Percentiles rank a stretch among this genome's conserved stretches.
Conservation (phyloP, 64 coral and sea anemone species). For the Montipora capricornis region DNA sequence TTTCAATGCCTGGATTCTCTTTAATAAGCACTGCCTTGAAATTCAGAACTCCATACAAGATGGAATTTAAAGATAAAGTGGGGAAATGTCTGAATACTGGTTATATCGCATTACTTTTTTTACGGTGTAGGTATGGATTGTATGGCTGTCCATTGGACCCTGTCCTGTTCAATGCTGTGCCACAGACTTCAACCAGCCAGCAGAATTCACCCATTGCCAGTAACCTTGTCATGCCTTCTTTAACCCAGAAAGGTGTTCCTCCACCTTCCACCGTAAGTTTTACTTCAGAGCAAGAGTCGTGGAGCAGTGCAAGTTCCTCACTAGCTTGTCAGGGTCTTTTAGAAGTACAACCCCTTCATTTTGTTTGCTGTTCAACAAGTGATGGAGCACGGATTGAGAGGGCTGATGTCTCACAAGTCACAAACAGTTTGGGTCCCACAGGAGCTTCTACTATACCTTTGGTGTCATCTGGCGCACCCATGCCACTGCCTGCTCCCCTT, state of each 20-base stretch:
- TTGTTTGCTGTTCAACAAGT: constrained; percentile 90
- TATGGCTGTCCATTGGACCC: constrained; percentile 96
- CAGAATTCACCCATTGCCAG: constrained; percentile 15
- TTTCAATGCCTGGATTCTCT: no score
- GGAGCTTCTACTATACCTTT: constrained; percentile 1
- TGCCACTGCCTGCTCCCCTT: constrained; percentile 31
- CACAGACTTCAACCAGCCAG: constrained; percentile 17
- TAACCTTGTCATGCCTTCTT: constrained; percentile 4
- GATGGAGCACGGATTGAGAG: constrained; percentile 94
- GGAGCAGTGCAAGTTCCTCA: constrained; percentile 47
- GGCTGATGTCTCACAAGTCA: constrained; percentile 23
- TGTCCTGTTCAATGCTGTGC: constrained; percentile 81
- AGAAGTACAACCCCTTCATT: constrained; percentile 95
- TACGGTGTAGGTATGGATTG: constrained; percentile 69
- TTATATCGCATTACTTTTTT: not conserved
- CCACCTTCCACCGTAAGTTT: not conserved
- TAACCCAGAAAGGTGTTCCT: constrained; percentile 1
- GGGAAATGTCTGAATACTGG: no score
- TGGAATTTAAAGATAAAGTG: no score
- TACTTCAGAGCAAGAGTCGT: constrained; percentile 2
- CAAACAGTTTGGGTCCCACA: constrained; percentile 50
- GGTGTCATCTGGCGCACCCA: constrained; percentile 29
- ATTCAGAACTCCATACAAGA: no score
- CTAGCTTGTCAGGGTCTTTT: constrained; percentile 83
- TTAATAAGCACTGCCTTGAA: no score